Evolutionary conservation across 2,113 vertebrate genomes (phyloP).

Genomic region (Cryptomyrus ogoouensis): DNA sequence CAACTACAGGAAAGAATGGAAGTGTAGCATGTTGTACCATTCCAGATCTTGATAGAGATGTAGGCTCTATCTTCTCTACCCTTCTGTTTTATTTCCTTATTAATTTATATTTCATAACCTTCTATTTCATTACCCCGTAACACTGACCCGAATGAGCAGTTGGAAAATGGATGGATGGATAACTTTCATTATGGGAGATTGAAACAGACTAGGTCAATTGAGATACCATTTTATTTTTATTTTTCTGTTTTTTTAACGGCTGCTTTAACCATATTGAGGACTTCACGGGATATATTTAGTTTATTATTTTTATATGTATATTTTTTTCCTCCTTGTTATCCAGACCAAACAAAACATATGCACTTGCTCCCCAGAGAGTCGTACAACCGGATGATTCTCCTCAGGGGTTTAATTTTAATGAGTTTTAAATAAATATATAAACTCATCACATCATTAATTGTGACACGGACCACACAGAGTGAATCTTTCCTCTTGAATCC

Average conservation of each 20-base stretch:
- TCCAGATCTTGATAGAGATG: not conserved
- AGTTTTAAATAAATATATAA: constrained; percentile 66
- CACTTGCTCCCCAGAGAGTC: constrained; percentile 40
- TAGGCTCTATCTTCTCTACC: not conserved
- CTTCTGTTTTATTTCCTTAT: not conserved
- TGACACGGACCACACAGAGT: constrained; percentile 40
- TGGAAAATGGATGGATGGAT: not conserved
- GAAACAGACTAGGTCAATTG: not conserved
- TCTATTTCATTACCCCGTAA: not conserved
- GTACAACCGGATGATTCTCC: constrained; percentile 45
- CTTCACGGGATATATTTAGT: not conserved
- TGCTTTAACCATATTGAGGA: not conserved
- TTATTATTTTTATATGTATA: constrained; percentile 30
- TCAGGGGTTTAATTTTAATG: constrained; percentile 56
- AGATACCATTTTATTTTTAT: not conserved
- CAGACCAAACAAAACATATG: constrained; percentile 51
- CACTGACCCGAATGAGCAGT: not conserved
- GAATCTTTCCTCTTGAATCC: constrained; percentile 34
- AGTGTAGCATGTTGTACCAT: not conserved
- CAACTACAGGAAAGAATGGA: not conserved
- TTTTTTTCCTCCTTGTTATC: constrained; percentile 50
- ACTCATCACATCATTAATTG: constrained; percentile 58
- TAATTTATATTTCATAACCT: not conserved
- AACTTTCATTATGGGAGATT: not conserved
- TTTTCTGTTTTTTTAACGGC: not conserved